Evolutionary conservation across 2,888 invertebrate species (phyloP), one percentile per base, ranked within the genome.

Genomic region (Sphaeridia pumilis): DNA sequence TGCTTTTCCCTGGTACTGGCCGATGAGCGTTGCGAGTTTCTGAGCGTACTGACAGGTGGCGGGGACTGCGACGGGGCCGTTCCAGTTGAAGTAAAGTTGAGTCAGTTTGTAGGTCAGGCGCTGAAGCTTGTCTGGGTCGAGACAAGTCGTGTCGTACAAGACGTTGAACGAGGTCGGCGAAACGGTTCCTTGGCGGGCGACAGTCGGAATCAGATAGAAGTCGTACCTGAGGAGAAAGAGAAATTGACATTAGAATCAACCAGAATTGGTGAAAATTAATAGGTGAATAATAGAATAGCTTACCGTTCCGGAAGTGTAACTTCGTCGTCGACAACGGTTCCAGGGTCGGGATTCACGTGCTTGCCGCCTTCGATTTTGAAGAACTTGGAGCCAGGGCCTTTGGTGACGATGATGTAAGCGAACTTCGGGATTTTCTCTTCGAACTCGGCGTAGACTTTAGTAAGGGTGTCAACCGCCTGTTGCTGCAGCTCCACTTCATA

Each of bases 11-110:
- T 42, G 27, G 14, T 42, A 25, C 2, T 28, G 49, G 26, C 75
- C 75, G 5, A 72, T 70, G 12, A 75, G 65, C 66, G 72, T 74
- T 3, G 76, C 75, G 57, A 75, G 60, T 57, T 75, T 75, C 66
- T 76, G 75, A 1, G 75, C 75, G 65, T 75, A 75, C 64, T 75
- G 75, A 64, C 75, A 75, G 1, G 74, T 74, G 1, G 74, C 75
- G 36, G 75, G 75, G 2, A 76, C 75, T 12, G 74, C 67, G 31
- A 76, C 60, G 2, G 63, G 61, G n/a, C 73, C 73, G 38, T 84
- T 82, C 82, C 87, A 94, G 71, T 97, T 95, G 71, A 81, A 95
- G 68, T 95, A 95, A 73, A 93, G 74, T 67, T 95, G 93, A 0
- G 76, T 76, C 67, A 93, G 69, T 69, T 92, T 93, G 70, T 86